Base-by-base conservation (phyloP, 2,797 vertebrate genomes). In the Catharus ustulatus region DNA sequence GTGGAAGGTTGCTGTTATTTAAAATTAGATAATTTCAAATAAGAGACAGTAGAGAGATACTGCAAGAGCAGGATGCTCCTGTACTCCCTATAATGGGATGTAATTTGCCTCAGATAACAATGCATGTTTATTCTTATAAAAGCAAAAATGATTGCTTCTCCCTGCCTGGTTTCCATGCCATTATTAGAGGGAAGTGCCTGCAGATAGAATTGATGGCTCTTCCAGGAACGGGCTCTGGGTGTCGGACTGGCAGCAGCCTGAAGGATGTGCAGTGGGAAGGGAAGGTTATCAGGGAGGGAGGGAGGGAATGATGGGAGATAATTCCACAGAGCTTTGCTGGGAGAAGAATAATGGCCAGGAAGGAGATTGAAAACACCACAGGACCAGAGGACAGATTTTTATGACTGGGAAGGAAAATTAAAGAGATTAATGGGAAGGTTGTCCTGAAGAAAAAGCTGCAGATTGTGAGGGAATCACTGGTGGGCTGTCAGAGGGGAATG, bases 181-280 rank as follows among this genome's bases (percentile, higher is more conserved):
- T 57, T 84, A 12, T 87, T 75, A 20, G 1, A 30, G 90, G 29
- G 68, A 90, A 62, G 57, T 69, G 81, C 75, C 87, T 72, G 43
- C 81, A n/a, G 42, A 76, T 19, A 49, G 90, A 92, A 86, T 61
- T 82, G 87, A 81, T 86, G 68, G 73, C 84, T 81, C 80, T 94
- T 90, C 81, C 76, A 87, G 63, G 87, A 94, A 57, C 30, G 27
- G n/a, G 58, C 94, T 85, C 71, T n/a, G 57, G 87, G 36, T 63
- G 72, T 57, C 1, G 10, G 49, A 10, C 62, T 62, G 71, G 86
- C 62, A 82, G 66, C 78, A 62, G 63, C 54, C 68, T 83, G 79
- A 76, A 76, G 51, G 78, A 76, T 76, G 84, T 23, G 74, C 32
- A 49, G 36, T 22, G 64, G 57, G 49, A 43, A 63, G 79, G 72